Conservation (phyloP, 2,888 invertebrate genomes). For the Geophilus truncorum region DNA sequence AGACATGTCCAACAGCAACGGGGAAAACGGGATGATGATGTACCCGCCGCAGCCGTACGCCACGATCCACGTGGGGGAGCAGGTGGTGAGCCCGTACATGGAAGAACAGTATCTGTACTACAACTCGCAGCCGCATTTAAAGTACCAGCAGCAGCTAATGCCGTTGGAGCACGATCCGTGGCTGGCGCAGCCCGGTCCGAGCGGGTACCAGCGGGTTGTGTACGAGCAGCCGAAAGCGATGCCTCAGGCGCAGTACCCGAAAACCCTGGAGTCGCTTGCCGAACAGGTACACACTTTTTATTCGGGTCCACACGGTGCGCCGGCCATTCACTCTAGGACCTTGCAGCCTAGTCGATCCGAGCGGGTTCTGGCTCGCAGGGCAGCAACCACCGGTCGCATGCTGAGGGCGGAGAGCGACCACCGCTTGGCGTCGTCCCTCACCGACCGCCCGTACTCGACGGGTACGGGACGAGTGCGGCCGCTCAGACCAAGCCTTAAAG, state of each 20-base stretch:
- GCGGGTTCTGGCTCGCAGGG: conserved; percentile 36
- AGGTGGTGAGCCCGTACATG: background rate
- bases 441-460: background rate
- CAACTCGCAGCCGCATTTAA: conserved; percentile 39
- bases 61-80: background rate
- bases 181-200: conserved; percentile 48
- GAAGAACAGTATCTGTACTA: conserved; percentile 40
- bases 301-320: conserved; percentile 53
- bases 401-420: conserved; percentile 89
- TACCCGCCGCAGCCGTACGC: conserved; percentile 23
- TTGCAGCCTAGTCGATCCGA: conserved; percentile 49
- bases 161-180: conserved; percentile 27
- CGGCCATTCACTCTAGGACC: conserved; percentile 54
- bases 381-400: conserved; percentile 48
- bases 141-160: conserved; percentile 28
- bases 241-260: conserved; percentile 67
- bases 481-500: conserved; percentile 72
- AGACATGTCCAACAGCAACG: conserved; percentile 42
- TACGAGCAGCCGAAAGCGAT: conserved; percentile 82
- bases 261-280: conserved; percentile 82
- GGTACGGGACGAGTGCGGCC: conserved; percentile 39
- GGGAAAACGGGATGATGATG: conserved; percentile 40
- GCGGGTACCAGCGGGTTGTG: conserved; percentile 63
- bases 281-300: conserved; percentile 90
- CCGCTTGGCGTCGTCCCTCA: conserved; percentile 51